Evolutionary conservation across 1,140 invertebrate species (phyloP), one percentile per base, ranked within the genome.

Genomic region (Scaptomyza graminum): DNA sequence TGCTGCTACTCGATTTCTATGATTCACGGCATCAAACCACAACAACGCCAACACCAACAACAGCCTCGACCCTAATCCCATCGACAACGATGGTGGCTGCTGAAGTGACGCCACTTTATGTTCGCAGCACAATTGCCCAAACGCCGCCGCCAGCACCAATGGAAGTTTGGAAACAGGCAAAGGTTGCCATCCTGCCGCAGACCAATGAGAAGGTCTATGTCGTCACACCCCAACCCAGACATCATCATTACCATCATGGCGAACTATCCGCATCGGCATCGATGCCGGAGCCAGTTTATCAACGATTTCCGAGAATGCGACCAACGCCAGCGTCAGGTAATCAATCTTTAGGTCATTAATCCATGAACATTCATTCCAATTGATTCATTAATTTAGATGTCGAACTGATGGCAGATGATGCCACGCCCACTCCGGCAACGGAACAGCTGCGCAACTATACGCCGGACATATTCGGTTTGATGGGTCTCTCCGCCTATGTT

Each of bases 191-290:
- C 74, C 94, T 95, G 2, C 93, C 95, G 31, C 90, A 94, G 43
- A 95, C 95, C 4, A 95, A 95, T 72, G 96, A 96, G 92, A 95
- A 95, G 90, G 93, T 96, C 0, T 96, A 96, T 76, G 94, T 96
- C 8, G 95, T 96, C 1, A 96, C 96, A 3, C 95, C 95, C 7
- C 94, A 95, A 65, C 93, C 95, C 16, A 63, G 78, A 66, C 82
- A 87, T 92, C 59, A 59, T 1, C 54, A 52, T 25, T 41, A 57
- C 3, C 31, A 69, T 7, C 15, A 75, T 28, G 11, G 47, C 15
- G 65, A 60, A 15, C 13, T 47, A 0, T 37, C 68, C 9, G 69
- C 43, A 1, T 64, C 73, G 0, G 79, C 74, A 6, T 77, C 81
- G 25, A 61, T 51, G 34, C 68, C 68, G 7, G 47, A 63, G 8